Evolutionary conservation across 2,797 vertebrate genomes (phyloP), one percentile per base, ranked within the genome.

Genomic region (Chaetodon trifasciatus): DNA sequence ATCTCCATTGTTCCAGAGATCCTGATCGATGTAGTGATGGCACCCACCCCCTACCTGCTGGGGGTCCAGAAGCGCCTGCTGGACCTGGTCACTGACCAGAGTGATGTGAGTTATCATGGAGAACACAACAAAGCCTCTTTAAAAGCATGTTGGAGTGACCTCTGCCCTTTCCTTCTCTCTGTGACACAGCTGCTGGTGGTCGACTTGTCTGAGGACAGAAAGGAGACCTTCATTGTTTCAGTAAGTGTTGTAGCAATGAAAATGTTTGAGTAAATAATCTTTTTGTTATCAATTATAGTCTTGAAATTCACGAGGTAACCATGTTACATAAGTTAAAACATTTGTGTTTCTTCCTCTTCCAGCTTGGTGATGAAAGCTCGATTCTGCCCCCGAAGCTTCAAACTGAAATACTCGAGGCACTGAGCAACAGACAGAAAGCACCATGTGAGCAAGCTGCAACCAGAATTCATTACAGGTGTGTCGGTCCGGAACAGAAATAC

Each of bases 31-130:
- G 97, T 97, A 0, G 97, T 98, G 83, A 97, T 97, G 96, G 97
- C 97, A 3, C 98, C 98, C 32, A 98, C 98, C 0, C 98, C 98
- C 8, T 99, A 98, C 92, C 96, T 99, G 92, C 95, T 99, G 0
- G 98, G 98, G 21, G 97, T 99, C 53, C 97, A 99, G 93, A 97
- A 92, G 82, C 93, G 73, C 56, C 94, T 97, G 56, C 90, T 94
- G 86, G 93, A 96, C 52, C 83, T 56, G 47, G 92, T 97, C 75
- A 91, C 93, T 3, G 98, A 98, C 55, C 96, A 97, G 81, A 86
- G 57, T 2, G 95, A 96, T 24, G 95, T 96, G 70, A 94, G 93
- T 93, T 9, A 15, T 11, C 8, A 35, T 5, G 6, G 19, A 40
- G 35, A 39, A 32, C 5, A 15, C 21, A 35, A 56, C 6, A 11